Evolutionary conservation across 1,140 invertebrate species (phyloP), one percentile per base, ranked within the genome.

Genomic region (Trichonephila inaurata): DNA sequence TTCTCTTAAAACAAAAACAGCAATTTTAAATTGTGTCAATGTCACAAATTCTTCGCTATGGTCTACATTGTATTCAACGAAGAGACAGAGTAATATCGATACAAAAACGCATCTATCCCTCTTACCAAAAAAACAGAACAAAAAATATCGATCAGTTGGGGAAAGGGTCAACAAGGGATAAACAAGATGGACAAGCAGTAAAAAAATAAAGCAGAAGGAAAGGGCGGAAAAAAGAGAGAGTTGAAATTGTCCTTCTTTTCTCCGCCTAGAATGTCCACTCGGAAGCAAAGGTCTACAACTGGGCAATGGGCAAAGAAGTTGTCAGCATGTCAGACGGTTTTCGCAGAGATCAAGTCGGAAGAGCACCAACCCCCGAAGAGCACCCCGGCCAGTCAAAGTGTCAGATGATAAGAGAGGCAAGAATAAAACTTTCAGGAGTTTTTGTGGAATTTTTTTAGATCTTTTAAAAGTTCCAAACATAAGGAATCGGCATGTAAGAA

Each of bases 151-250:
- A 77, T 18, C 69, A 16, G 24, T 28, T 33, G 4, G 51, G 72
- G 5, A 77, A 77, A 77, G 28, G 33, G 28, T 77, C 72, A 77
- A 77, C 72, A 77, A 77, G 72, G 28, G 28, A 77, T 77, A 77
- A 40, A 77, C 28, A 77, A 77, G 33, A 77, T 77, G 6, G 72
- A 40, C 24, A 77, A 77, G 3, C 24, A 6, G 12, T 69, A 21
- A 40, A 77, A 77, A 77, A 77, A 77, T 14, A 40, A 77, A 77
- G 33, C 21, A 19, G 51, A 51, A 51, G 51, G 7, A 51, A 12
- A 10, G 51, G 51, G 62, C 12, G 21, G 16, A 64, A 64, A 64
- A 64, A 64, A 6, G 62, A 51, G 33, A 82, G 21, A 18, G 72
- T 77, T 77, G 28, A 77, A 40, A 40, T 18, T 40, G n/a, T 69